phyloP scores from a whole-genome alignment of 2,113 vertebrate genomes.

The Salvelinus sp. region DNA sequence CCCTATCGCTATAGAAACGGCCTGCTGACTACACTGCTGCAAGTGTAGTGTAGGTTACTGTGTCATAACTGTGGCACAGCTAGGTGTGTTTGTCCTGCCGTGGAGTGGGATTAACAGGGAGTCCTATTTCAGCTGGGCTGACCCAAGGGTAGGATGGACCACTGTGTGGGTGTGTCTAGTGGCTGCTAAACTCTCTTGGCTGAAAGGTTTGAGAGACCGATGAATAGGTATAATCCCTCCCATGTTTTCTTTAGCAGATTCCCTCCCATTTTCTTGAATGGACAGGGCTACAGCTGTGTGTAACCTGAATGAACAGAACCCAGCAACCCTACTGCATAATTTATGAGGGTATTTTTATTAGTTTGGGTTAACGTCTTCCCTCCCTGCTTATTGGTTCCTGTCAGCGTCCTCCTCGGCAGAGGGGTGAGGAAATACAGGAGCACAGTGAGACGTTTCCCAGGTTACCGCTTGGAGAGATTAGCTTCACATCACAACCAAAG shows the following conservation, averaged over 20 bases:
- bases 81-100: neutral
- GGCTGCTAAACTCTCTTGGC: constrained; percentile 27
- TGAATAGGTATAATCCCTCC: constrained; percentile 55
- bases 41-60: constrained; percentile 18
- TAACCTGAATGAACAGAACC: constrained; percentile 66
- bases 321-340: constrained; percentile 66
- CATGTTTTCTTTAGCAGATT: constrained; percentile 26
- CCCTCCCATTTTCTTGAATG: constrained; percentile 26
- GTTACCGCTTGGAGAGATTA: constrained; percentile 39
- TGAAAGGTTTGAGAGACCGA: constrained; percentile 48
- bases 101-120: neutral
- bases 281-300: constrained; percentile 66
- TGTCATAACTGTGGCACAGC: constrained; percentile 1
- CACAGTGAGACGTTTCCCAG: constrained; percentile 38
- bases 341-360: constrained; percentile 59
- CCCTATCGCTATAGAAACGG: constrained; percentile 14
- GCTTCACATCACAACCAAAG: constrained; percentile 27
- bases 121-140: too few species aligned
- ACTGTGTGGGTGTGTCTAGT: constrained; percentile 21
- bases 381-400: constrained; percentile 51
- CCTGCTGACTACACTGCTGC: constrained; percentile 11
- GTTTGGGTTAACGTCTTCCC: constrained; percentile 63
- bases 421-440: constrained; percentile 6
- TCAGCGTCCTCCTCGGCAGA: constrained; percentile 24
- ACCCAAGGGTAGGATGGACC: neutral